These are phyloP conservation scores for Dromaius novaehollandiae DNA, from an alignment of 2,113 vertebrate species.

Conservation along the genomic window DNA sequence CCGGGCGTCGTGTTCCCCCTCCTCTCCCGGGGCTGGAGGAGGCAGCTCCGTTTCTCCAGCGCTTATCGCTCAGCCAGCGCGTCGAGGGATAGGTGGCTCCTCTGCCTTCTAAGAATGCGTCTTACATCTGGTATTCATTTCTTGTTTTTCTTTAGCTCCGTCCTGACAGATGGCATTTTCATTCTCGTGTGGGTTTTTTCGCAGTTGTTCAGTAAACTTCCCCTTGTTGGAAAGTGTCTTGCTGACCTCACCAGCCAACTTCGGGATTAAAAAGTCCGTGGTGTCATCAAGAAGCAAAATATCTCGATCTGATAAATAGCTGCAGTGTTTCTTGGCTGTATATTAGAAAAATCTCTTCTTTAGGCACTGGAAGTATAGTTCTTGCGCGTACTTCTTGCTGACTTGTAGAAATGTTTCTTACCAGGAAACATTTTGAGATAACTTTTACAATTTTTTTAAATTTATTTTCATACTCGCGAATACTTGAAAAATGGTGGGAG, in stretches of 20 bases:
- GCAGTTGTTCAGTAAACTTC: background rate
- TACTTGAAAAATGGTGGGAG: background rate
- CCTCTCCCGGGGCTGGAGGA: no score
- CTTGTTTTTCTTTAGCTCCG: background rate
- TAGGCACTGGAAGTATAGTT: background rate
- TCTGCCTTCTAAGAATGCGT: background rate
- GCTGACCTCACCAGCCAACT: background rate
- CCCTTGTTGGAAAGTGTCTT: background rate
- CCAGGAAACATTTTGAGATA: fast-evolving
- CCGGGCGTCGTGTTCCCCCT: background rate
- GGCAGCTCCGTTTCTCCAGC: background rate
- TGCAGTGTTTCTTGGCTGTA: background rate
- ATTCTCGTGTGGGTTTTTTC: background rate
- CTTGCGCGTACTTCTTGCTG: background rate
- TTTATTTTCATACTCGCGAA: background rate
- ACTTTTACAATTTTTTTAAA: background rate
- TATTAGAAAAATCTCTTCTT: background rate
- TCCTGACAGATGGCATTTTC: fast-evolving
- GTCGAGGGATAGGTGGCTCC: background rate
- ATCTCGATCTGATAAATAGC: background rate
- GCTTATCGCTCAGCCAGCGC: no score
- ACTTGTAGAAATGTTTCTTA: background rate
- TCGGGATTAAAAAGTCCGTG: background rate
- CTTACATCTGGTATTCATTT: background rate
- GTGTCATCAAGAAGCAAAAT: background rate